These are phyloP conservation scores for Anagyrus pseudococci DNA, from an alignment of 2,888 invertebrate genomes.

Conservation along the genomic window DNA sequence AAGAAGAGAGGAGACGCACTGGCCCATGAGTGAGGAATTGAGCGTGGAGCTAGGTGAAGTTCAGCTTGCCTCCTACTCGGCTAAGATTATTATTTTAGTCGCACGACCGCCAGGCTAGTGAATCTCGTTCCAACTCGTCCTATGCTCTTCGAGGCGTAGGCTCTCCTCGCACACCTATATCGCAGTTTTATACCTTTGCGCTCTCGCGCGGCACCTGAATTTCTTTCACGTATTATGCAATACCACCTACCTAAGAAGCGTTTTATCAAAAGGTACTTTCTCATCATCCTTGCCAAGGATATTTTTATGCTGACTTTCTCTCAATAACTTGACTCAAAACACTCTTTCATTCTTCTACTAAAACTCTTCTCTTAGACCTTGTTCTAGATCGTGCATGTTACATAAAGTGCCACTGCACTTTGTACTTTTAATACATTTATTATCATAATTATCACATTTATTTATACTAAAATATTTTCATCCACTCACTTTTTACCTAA, in stretches of 20 bases:
- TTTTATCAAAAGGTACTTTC: conserved; percentile 51
- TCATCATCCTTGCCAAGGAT: conserved; percentile 10
- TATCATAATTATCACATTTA: background rate
- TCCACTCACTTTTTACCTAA: background rate
- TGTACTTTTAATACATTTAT: background rate
- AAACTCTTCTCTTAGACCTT: no score
- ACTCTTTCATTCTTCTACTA: background rate
- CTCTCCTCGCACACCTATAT: no score
- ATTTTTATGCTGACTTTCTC: background rate
- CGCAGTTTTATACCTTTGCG: no score
- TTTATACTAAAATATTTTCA: background rate
- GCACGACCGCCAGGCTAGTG: no score
- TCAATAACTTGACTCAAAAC: background rate
- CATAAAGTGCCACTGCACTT: conserved; percentile 1
- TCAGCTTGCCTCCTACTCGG: no score
- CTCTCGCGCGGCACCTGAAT: background rate
- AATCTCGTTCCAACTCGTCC: no score
- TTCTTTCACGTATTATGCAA: conserved; percentile 48
- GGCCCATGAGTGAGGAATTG: no score
- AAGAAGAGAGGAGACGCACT: no score
- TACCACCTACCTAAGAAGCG: conserved; percentile 53
- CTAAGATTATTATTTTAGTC: no score
- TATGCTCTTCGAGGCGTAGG: no score
- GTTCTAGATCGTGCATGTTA: conserved; percentile 15
- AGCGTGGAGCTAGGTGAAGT: no score